These are phyloP conservation scores for Trachelus tabidus DNA, from an alignment of 2,888 invertebrate genomes.

Conservation along the genomic window DNA sequence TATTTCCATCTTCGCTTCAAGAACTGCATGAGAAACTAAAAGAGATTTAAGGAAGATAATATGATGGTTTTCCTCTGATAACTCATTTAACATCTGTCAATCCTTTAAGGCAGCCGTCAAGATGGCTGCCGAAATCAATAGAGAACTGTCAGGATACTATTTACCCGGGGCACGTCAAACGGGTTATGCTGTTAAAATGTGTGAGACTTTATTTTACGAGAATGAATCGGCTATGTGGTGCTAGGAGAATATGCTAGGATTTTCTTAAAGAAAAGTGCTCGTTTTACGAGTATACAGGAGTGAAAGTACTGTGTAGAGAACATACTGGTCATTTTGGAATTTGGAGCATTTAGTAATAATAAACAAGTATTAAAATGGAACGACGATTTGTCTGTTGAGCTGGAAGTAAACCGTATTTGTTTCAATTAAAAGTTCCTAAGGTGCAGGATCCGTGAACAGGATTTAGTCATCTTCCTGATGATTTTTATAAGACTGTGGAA, in stretches of 20 bases:
- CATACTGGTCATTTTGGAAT: neutral
- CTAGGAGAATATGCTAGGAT: neutral
- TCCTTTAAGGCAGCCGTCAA: constrained; percentile 24
- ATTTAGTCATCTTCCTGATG: neutral
- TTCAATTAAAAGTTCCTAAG: neutral
- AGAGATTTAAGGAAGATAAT: neutral
- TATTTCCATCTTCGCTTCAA: neutral
- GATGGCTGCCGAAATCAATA: constrained; percentile 56
- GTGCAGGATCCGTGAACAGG: neutral
- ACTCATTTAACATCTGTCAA: neutral
- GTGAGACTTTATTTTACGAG: neutral
- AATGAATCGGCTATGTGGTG: neutral
- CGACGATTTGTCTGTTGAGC: neutral
- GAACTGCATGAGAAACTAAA: neutral
- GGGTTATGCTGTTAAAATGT: neutral
- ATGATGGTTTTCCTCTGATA: neutral
- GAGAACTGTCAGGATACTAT: constrained; percentile 42
- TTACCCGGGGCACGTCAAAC: constrained; percentile 16
- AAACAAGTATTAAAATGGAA: neutral
- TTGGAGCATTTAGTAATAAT: neutral
- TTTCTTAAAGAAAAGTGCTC: neutral
- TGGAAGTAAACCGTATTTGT: neutral
- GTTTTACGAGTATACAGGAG: neutral
- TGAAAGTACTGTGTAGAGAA: neutral
- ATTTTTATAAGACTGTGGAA: neutral